Percentiles rank a stretch among this genome's conserved stretches.
Evolutionary conservation across 2,797 vertebrate species (phyloP).

Genomic region (Calcarius lapponicus): DNA sequence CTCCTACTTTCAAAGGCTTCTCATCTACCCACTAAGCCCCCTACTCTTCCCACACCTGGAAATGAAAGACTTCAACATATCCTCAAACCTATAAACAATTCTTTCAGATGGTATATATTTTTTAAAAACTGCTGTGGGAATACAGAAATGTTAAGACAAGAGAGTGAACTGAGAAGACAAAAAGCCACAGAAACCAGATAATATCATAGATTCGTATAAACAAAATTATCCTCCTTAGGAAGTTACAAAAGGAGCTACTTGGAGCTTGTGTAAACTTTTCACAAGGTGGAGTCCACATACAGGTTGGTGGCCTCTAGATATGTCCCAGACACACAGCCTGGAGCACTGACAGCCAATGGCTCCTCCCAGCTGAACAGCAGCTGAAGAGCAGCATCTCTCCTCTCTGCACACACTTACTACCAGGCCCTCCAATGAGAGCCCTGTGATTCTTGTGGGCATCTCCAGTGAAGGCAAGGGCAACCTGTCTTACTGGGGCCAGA

Average conservation of each 20-base stretch:
- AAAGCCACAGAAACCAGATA: neutral
- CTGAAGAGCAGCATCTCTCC: neutral
- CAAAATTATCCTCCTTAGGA: neutral
- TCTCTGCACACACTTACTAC: neutral
- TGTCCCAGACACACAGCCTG: accelerated
- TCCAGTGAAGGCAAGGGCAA: neutral
- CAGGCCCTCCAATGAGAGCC: accelerated
- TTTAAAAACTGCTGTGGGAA: neutral
- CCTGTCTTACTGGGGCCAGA: accelerated
- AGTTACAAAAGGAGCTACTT: neutral
- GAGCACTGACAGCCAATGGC: neutral
- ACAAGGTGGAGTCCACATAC: neutral
- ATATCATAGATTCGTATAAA: accelerated
- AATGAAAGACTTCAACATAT: neutral
- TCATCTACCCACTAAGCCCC: neutral
- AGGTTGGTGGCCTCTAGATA: neutral
- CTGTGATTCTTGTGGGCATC: too few relatives aligned
- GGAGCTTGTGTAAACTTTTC: neutral
- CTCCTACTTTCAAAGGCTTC: slow-evolving; percentile 46
- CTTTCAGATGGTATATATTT: neutral
- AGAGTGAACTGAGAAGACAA: neutral
- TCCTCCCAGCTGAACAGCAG: neutral
- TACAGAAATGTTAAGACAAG: neutral
- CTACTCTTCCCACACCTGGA: neutral
- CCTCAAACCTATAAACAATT: neutral